These are phyloP conservation scores for Myripristis murdjan DNA, from an alignment of 2,797 vertebrate genomes.

Conservation along the genomic window DNA sequence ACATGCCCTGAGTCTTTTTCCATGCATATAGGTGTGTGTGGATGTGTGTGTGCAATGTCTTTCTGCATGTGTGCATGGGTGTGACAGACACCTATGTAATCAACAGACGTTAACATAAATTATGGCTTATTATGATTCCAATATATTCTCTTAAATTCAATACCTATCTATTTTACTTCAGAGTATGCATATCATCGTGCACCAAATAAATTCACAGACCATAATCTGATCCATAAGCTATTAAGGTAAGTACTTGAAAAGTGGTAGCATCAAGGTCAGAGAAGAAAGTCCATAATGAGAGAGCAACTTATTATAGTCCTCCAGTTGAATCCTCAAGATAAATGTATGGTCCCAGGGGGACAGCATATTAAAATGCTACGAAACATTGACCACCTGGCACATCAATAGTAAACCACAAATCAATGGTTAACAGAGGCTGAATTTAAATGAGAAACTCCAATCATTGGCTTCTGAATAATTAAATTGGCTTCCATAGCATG, in stretches of 20 bases:
- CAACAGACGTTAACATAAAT: background rate
- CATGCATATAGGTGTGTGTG: constrained; percentile 15
- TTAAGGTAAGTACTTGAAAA: constrained; percentile 31
- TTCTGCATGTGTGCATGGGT: background rate
- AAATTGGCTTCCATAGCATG: constrained; percentile 54
- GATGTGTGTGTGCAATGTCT: constrained; percentile 7
- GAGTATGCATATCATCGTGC: background rate
- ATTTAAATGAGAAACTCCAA: constrained; percentile 73
- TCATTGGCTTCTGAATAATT: constrained; percentile 68
- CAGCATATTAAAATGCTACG: constrained; percentile 50
- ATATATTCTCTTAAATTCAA: background rate
- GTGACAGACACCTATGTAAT: background rate
- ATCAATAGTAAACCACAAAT: constrained; percentile 67
- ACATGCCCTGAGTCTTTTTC: constrained; percentile 2
- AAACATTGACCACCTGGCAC: constrained; percentile 59
- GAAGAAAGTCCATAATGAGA: constrained; percentile 12
- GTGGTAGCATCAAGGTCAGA: constrained; percentile 21
- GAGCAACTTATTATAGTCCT: constrained; percentile 18
- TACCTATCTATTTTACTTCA: background rate
- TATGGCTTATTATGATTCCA: background rate
- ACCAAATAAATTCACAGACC: constrained; percentile 8
- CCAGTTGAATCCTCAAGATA: constrained; percentile 30
- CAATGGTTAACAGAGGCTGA: constrained; percentile 64
- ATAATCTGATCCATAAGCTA: constrained; percentile 25
- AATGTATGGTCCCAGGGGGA: constrained; percentile 30